Conservation (phyloP, 1,140 invertebrate genomes). For the Leptopilina boulardi region DNA sequence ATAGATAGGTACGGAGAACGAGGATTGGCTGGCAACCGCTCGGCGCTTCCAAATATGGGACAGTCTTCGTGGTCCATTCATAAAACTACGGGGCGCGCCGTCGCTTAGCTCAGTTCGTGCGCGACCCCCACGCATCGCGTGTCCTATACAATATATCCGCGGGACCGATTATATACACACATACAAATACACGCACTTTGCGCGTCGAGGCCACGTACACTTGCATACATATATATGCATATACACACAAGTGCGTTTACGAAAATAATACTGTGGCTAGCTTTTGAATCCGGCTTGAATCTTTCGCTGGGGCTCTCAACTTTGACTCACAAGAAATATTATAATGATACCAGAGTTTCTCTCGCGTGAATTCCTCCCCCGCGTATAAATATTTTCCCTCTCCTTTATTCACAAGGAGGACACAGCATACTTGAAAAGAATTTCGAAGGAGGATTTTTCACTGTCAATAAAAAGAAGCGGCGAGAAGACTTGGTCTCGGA, state of each 20-base stretch:
- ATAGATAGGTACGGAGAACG: slow-evolving; percentile 62
- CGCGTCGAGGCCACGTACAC: slow-evolving; percentile 41
- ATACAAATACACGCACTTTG: slow-evolving; percentile 31
- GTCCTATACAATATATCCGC: slow-evolving; percentile 63
- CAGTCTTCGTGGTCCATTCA: slow-evolving; percentile 80
- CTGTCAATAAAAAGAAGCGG: slow-evolving; percentile 13
- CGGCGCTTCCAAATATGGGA: slow-evolving; percentile 78
- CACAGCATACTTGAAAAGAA: not conserved
- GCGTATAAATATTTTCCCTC: not conserved
- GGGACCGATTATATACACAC: slow-evolving; percentile 43
- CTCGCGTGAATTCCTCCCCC: not conserved
- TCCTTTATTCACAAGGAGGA: not conserved
- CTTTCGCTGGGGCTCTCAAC: not conserved
- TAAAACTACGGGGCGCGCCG: slow-evolving; percentile 78
- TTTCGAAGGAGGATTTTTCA: slow-evolving; percentile 9
- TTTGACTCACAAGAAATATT: too few species aligned
- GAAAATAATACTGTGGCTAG: slow-evolving; percentile 6
- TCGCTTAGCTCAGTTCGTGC: slow-evolving; percentile 74
- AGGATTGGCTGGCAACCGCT: slow-evolving; percentile 75
- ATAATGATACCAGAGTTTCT: not conserved
- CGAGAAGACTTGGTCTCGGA: slow-evolving; percentile 42
- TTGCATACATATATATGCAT: too few species aligned
- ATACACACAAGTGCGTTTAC: slow-evolving; percentile 32
- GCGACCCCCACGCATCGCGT: slow-evolving; percentile 75
- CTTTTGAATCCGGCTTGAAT: slow-evolving; percentile 5